phyloP scores from a whole-genome alignment of 23 tunicate genomes.

The Botrylloides violaceus region DNA sequence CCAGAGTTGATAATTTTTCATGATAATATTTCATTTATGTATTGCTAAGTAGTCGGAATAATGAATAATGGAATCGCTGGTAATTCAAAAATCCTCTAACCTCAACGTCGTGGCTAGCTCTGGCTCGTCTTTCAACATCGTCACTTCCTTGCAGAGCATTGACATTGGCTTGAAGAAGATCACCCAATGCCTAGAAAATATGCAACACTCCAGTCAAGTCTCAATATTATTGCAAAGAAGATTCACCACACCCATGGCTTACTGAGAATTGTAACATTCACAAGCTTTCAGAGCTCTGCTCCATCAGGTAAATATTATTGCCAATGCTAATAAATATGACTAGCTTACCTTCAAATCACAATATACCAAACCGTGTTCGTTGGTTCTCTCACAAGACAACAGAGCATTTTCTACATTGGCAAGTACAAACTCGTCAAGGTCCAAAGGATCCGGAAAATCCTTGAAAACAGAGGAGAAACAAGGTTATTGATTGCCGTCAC shows the following conservation, averaged over 20 bases:
- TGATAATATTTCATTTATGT: background rate
- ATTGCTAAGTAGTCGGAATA: background rate
- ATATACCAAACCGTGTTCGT: constrained; percentile 54
- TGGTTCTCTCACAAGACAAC: constrained; percentile 53
- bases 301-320: too few species aligned
- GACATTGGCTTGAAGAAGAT: constrained; percentile 54
- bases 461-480: constrained; percentile 19
- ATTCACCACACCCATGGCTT: too few species aligned
- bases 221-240: background rate
- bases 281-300: background rate
- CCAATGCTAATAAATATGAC: too few species aligned
- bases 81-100: constrained; percentile 17
- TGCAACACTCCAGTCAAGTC: background rate
- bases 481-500: too few species aligned
- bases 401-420: constrained; percentile 72
- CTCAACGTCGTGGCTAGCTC: constrained; percentile 74
- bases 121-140: constrained; percentile 41
- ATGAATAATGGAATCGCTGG: background rate
- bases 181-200: constrained; percentile 50
- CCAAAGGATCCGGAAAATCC: constrained; percentile 67
- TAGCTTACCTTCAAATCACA: constrained; percentile 90
- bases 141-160: constrained; percentile 44
- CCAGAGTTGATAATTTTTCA: too few species aligned
- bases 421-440: constrained; percentile 68
- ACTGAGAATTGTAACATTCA: too few species aligned